phyloP scores from a whole-genome alignment of 1,140 invertebrate genomes.

The Streblospio benedicti region DNA sequence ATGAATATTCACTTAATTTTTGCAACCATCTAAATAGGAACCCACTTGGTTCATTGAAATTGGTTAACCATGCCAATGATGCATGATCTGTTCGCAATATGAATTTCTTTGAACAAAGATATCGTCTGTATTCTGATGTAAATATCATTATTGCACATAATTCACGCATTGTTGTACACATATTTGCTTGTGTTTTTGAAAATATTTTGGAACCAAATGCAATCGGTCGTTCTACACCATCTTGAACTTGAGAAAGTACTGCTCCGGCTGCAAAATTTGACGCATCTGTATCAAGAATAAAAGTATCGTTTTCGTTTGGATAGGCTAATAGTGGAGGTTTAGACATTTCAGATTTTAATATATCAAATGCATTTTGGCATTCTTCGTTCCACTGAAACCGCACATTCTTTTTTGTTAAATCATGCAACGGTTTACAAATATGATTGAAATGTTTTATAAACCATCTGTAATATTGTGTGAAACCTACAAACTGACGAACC shows the following conservation, averaged over 20 bases:
- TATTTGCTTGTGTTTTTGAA: slow-evolving; percentile 20
- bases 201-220: slow-evolving; percentile 24
- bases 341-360: slow-evolving; percentile 16
- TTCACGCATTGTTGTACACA: slow-evolving; percentile 26
- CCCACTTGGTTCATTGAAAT: too few species aligned
- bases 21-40: too few species aligned
- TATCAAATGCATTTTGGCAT: slow-evolving; percentile 17
- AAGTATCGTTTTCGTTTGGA: slow-evolving; percentile 18
- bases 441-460: slow-evolving; percentile 18
- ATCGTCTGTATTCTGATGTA: too few species aligned
- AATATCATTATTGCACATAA: slow-evolving; percentile 26
- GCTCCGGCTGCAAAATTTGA: slow-evolving; percentile 25
- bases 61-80: too few species aligned
- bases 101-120: too few species aligned
- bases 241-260: slow-evolving; percentile 29
- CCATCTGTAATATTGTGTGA: slow-evolving; percentile 14
- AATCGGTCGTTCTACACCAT: slow-evolving; percentile 21
- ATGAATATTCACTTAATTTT: too few species aligned
- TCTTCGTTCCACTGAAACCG: slow-evolving; percentile 21
- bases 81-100: too few species aligned
- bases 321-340: slow-evolving; percentile 20
- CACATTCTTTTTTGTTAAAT: slow-evolving; percentile 18
- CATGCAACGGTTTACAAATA: slow-evolving; percentile 12
- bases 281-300: slow-evolving; percentile 28
- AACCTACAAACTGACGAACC: slow-evolving; percentile 16